Conservation (phyloP, 2,113 vertebrate genomes). For the Heloderma charlesbogerti region DNA sequence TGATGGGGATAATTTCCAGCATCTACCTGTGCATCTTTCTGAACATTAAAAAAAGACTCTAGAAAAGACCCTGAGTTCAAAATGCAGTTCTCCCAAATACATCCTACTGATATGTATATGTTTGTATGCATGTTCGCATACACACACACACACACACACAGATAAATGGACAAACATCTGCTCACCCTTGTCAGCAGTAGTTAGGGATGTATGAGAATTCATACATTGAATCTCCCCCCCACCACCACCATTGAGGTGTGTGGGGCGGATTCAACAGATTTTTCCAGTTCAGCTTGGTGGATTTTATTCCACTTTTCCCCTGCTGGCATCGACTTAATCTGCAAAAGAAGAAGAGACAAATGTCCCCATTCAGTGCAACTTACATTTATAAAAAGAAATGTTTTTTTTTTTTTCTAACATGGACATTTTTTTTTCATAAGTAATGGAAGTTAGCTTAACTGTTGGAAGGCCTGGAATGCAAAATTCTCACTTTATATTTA, state of each 20-base stretch:
- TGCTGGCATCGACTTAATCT: no score
- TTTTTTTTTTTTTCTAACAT: no score
- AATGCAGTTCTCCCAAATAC: neutral
- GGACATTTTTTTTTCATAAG: no score
- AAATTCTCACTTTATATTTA: neutral
- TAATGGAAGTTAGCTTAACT: neutral
- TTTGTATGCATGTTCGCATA: neutral
- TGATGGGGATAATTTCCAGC: conserved; percentile 26
- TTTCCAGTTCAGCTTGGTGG: no score
- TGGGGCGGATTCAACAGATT: no score
- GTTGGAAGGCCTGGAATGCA: neutral
- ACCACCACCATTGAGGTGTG: no score
- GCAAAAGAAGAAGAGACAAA: neutral
- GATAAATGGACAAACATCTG: neutral
- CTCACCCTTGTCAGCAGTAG: neutral
- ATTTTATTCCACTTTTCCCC: no score
- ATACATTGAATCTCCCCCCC: no score
- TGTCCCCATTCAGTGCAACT: neutral
- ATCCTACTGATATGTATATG: neutral
- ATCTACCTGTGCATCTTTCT: conserved; percentile 33
- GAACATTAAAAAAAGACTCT: conserved; percentile 14
- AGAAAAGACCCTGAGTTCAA: conserved; percentile 5
- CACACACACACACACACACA: neutral
- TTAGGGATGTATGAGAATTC: no score
- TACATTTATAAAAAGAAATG: neutral